A percentile compares a stretch with the other conserved stretches of the same genome.
Conservation (phyloP, 35 echinoderm and acorn worm genomes). For the Antedon bifida region DNA sequence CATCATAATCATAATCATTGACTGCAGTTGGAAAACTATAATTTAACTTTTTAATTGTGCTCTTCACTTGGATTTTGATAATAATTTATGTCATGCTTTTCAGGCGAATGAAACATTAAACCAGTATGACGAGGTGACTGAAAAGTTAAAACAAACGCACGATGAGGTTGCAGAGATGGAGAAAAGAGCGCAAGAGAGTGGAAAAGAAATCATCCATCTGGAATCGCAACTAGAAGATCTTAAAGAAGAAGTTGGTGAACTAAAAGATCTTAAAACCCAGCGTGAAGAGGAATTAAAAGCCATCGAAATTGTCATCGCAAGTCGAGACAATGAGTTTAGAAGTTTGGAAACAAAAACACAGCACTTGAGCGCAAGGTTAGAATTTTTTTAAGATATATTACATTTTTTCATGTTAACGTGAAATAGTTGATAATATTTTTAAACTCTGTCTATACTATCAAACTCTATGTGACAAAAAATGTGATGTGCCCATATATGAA, state of each 20-base stretch:
- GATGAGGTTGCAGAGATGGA: constrained; percentile 58
- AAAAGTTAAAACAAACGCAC: constrained; percentile 22
- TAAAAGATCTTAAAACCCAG: constrained; percentile 23
- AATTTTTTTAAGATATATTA: neutral
- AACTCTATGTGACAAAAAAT: too few relatives aligned
- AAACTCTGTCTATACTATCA: too few relatives aligned
- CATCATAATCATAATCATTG: too few relatives aligned
- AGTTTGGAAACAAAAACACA: constrained; percentile 42
- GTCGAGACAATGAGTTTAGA: constrained; percentile 41
- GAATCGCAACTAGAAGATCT: constrained; percentile 38
- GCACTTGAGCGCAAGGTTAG: neutral
- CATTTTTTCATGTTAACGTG: too few relatives aligned
- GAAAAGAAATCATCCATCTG: constrained; percentile 31
- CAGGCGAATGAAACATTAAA: constrained; percentile 35
- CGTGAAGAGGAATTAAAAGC: constrained; percentile 26
- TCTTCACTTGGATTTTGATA: too few relatives aligned
- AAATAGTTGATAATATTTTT: too few relatives aligned
- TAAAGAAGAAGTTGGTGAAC: constrained; percentile 25
- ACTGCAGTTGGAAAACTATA: too few relatives aligned
- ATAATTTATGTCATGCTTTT: neutral
- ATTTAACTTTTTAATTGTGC: too few relatives aligned
- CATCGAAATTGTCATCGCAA: constrained; percentile 16
- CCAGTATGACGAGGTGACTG: constrained; percentile 32
- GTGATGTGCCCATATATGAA: too few relatives aligned
- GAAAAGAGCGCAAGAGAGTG: constrained; percentile 34